Conservation (phyloP, 2,888 invertebrate genomes). For the Empis stercorea region DNA sequence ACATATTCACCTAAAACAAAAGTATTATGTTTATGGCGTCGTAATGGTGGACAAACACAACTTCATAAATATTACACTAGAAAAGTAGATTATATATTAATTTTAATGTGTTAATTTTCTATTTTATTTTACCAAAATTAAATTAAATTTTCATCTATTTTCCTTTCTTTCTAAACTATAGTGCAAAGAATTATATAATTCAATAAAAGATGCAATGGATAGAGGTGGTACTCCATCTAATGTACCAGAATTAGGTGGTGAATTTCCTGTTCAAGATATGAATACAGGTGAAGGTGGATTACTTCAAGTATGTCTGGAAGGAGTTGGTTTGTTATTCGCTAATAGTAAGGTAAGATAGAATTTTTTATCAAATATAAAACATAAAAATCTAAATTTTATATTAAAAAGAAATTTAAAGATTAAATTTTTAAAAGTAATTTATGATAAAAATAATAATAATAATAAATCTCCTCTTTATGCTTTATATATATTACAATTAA, state of each 20-base stretch:
- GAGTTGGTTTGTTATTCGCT: slow-evolving; percentile 95
- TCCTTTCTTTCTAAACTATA: too few species aligned
- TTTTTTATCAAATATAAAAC: too few species aligned
- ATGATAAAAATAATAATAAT: too few species aligned
- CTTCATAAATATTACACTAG: slow-evolving; percentile 98
- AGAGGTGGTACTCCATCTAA: slow-evolving; percentile 53
- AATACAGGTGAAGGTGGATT: slow-evolving; percentile 94
- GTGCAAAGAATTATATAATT: slow-evolving; percentile 97
- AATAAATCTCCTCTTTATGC: too few species aligned
- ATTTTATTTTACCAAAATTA: too few species aligned
- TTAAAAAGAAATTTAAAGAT: too few species aligned
- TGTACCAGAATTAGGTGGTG: slow-evolving; percentile 57
- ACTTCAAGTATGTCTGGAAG: slow-evolving; percentile 98
- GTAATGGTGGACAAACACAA: slow-evolving; percentile 87
- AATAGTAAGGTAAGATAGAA: slow-evolving; percentile 83
- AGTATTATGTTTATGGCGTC: slow-evolving; percentile 92
- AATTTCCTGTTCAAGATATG: slow-evolving; percentile 98
- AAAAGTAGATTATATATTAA: too few species aligned
- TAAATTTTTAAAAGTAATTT: too few species aligned
- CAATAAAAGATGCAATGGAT: slow-evolving; percentile 98
- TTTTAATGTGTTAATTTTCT: too few species aligned
- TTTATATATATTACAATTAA: too few species aligned
- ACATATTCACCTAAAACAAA: slow-evolving; percentile 98
- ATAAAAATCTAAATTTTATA: too few species aligned
- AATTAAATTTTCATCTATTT: too few species aligned